Conservation (phyloP, 2,888 invertebrate species). For the Liodrosophila aerea region DNA sequence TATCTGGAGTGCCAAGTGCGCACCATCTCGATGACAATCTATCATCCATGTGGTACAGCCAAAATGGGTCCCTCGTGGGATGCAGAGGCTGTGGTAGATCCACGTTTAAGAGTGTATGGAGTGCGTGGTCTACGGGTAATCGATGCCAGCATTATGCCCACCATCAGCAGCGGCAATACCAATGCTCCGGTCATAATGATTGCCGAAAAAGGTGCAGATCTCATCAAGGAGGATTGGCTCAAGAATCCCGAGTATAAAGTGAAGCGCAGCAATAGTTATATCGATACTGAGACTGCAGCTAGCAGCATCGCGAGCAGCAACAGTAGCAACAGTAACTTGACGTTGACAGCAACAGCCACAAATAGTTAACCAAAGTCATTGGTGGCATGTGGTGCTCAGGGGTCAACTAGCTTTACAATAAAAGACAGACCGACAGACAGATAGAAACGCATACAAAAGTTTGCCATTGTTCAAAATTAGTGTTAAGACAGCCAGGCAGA, state of each 20-base stretch:
- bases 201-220: conserved; percentile 93
- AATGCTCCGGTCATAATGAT: conserved; percentile 97
- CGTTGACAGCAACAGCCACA: conserved; percentile 15
- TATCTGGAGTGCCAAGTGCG: conserved; percentile 94
- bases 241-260: conserved; percentile 80
- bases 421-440: conserved; percentile 17
- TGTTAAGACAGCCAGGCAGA: conserved; percentile 23
- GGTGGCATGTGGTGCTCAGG: conserved; percentile 52
- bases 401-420: conserved; percentile 61
- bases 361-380: conserved; percentile 31
- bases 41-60: conserved; percentile 93
- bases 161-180: conserved; percentile 88
- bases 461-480: conserved; percentile 49
- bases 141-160: conserved; percentile 55
- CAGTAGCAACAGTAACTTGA: conserved; percentile 4
- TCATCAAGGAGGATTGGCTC: conserved; percentile 93
- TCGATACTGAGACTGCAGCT: conserved; percentile 50
- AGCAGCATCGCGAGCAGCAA: conserved; percentile 4
- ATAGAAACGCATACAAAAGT: conserved; percentile 24
- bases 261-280: conserved; percentile 46
- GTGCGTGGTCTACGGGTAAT: conserved; percentile 85
- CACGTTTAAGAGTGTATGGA: conserved; percentile 89
- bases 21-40: conserved; percentile 94
- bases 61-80: conserved; percentile 94
- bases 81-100: conserved; percentile 91